Base-by-base conservation (phyloP, 2,113 vertebrate genomes). In the Sinocyclocheilus anshuiensis region DNA sequence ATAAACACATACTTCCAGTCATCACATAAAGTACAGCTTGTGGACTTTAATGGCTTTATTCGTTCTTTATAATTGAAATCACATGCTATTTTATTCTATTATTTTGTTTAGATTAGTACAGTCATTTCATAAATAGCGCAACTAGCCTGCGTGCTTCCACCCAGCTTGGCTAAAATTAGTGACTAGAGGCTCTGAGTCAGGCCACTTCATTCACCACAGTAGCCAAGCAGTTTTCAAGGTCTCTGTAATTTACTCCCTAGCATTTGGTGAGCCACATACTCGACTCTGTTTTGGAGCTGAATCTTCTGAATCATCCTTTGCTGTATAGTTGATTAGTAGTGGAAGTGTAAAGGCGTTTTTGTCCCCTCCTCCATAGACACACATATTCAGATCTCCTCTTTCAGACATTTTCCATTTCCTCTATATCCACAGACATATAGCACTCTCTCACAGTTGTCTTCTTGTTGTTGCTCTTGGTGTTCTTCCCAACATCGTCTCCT, bases 141-240 rank as follows among this genome's bases (percentile, higher is more conserved):
- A 79, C 87, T 45, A n/a, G 55, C 26, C 39, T 87, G 74, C 76
- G 84, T 79, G 90, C 90, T 91, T 90, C 85, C 86, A 90, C 63
- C 63, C 84, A 85, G 77, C 81, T 81, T 84, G 81, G 87, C 71
- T 90, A 89, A 91, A 90, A 89, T 93, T 94, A 88, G 95, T 91
- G 94, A 94, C 83, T 87, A 84, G 74, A 90, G 91, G 42, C 42
- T 42, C 42, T 42, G 42, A 42, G 42, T 42, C 42, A 42, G 42
- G 90, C 89, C 88, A 80, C 93, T 94, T 94, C 94, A 95, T 92
- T 96, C 95, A 96, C 94, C 96, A 93, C 83, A 92, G 91, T 90
- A 90, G 84, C 83, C 86, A 93, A 92, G 94, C 90, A 45, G 92
- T 89, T 93, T 91, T 93, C 94, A 90, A 86, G 86, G 90, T 93